phyloP scores from a whole-genome alignment of 2,797 vertebrate genomes.

The Coilia nasus region DNA sequence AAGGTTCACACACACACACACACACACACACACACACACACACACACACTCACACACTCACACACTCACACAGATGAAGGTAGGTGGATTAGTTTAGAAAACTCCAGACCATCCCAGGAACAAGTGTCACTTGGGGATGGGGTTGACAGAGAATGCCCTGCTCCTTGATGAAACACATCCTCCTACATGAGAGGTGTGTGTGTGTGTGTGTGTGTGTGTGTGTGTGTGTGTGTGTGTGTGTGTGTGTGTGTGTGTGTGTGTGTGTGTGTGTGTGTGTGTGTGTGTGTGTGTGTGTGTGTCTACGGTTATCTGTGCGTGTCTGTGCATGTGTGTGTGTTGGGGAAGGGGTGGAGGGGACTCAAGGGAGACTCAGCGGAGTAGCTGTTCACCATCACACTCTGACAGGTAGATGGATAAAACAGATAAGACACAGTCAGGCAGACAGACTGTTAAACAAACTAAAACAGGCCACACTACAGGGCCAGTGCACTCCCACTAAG shows the following conservation, averaged over 20 bases:
- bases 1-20: not conserved
- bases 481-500: not conserved
- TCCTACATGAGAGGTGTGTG: not conserved
- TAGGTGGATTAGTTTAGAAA: not conserved
- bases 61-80: not conserved
- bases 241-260: no score
- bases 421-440: not conserved
- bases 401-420: not conserved
- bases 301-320: no score
- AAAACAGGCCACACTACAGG: not conserved
- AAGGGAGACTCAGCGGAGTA: not conserved
- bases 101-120: not conserved
- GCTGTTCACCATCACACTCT: not conserved
- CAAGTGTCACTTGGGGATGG: conserved; percentile 5
- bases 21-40: not conserved
- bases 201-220: no score
- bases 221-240: no score
- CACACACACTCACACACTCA: not conserved
- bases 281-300: no score
- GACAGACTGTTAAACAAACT: conserved; percentile 5
- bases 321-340: not conserved
- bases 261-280: no score
- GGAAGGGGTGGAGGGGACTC: not conserved
- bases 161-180: not conserved
- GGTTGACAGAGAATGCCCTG: not conserved